Percentiles rank a stretch among this genome's conserved stretches.
Evolutionary conservation across 2,797 vertebrate genomes (phyloP).

Genomic region (Coilia nasus): DNA sequence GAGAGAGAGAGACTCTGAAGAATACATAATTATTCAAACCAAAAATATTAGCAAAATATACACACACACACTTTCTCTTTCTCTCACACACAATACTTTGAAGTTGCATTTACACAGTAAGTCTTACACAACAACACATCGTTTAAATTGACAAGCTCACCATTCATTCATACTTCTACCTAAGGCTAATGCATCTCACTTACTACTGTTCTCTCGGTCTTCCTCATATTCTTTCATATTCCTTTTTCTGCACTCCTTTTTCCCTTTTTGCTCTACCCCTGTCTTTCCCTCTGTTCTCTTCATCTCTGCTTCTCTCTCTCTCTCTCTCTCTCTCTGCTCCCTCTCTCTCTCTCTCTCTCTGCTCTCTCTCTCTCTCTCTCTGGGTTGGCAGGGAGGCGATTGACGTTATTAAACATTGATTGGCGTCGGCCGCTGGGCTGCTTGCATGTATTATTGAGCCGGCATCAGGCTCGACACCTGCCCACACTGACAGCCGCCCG

Average conservation of each 20-base stretch:
- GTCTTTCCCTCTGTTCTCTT: neutral
- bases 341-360: neutral
- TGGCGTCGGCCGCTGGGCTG: slow-evolving; percentile 74
- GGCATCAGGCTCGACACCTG: slow-evolving; percentile 73
- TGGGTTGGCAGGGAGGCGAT: slow-evolving; percentile 69
- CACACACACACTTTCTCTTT: neutral
- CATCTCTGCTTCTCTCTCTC: neutral
- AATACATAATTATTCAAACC: neutral
- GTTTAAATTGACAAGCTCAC: neutral
- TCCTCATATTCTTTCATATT: neutral
- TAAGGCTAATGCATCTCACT: neutral
- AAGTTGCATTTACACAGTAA: neutral
- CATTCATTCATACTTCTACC: neutral
- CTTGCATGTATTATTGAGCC: slow-evolving; percentile 65
- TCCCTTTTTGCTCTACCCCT: neutral
- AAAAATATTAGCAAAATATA: neutral
- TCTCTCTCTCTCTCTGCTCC: neutral
- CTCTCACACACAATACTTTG: neutral
- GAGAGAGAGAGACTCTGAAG: no score
- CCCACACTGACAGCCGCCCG: slow-evolving; percentile 77
- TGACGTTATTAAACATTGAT: slow-evolving; percentile 85
- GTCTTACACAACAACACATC: neutral
- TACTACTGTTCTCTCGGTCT: neutral
- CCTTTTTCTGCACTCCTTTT: slow-evolving; percentile 30
- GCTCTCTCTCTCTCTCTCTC: neutral